phyloP scores from a whole-genome alignment of 2,888 invertebrate species.

The Chloromyia formosa region DNA sequence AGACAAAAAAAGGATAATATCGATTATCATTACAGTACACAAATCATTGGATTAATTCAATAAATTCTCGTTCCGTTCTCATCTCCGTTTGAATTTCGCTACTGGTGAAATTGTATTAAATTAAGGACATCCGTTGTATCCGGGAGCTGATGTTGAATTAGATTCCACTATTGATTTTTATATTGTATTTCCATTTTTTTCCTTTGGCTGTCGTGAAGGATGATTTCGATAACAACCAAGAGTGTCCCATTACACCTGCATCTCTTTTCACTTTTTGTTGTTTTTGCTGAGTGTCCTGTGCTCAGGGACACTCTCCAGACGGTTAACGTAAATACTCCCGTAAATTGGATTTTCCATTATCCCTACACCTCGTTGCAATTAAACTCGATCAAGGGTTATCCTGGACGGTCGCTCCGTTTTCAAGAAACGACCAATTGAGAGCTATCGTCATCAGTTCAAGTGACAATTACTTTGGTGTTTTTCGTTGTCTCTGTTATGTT shows the following conservation, averaged over 20 bases:
- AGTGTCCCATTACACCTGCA: not conserved
- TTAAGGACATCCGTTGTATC: conserved; percentile 7
- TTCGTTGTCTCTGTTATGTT: conserved; percentile 1
- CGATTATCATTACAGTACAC: conserved; percentile 12
- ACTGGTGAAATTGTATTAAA: not conserved
- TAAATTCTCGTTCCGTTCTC: not conserved
- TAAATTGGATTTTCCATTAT: conserved; percentile 31
- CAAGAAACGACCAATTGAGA: conserved; percentile 37
- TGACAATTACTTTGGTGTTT: conserved; percentile 20
- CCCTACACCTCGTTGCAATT: conserved; percentile 18
- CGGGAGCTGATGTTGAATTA: not conserved
- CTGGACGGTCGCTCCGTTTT: not conserved
- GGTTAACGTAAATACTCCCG: not conserved
- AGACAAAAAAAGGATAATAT: not conserved
- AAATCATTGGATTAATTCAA: conserved; percentile 16
- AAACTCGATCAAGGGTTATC: conserved; percentile 20
- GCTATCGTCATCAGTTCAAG: conserved; percentile 35
- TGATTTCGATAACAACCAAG: no score
- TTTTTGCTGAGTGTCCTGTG: not conserved
- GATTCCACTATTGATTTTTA: not conserved
- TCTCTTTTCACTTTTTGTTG: no score
- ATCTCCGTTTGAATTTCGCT: not conserved
- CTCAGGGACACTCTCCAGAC: not conserved
- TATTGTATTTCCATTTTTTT: not conserved
- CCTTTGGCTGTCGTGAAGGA: not conserved